Evolutionary conservation across 1,140 invertebrate species (phyloP), one percentile per base, ranked within the genome.

Genomic region (Tachypleus tridentatus): DNA sequence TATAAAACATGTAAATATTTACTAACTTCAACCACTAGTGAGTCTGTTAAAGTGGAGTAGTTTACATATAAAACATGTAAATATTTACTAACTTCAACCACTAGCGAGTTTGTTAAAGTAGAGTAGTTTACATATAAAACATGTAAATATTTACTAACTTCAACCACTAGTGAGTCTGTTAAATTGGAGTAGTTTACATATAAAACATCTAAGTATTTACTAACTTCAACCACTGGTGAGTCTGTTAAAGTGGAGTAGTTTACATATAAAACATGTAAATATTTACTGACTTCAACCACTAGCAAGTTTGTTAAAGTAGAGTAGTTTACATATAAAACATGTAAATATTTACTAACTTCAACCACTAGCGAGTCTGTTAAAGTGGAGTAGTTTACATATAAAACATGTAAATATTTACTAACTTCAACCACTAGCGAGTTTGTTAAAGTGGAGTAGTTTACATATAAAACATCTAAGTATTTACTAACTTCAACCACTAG

Each of bases 281-380:
- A 29, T 52, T 53, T 47, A 29, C 29, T 29, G 2, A 29, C 29
- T 29, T 29, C 29, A 29, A 29, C 29, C 29, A 29, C 0, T 29
- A 60, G 51, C 64, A 51, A 29, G 47, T 60, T n/a, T 49, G 10
- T 67, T 61, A 51, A 67, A 65, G 65, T 62, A 51, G 58, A n/a
- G n/a, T 53, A 57, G n/a, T 8, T 47, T 6, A 64, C 29, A 64
- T 49, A 9, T 49, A 51, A 70, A 64, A 56, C 52, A 65, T 64
- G 50, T 48, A 62, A 59, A 60, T 3, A 29, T 52, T 53, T 47
- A 29, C 29, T 29, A 29, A 29, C 29, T 29, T 29, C 29, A 29
- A 29, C 29, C 29, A 29, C 0, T 29, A 60, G 51, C 64, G 52
- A 29, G 47, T 60, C 47, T 49, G 10, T 67, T 61, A 51, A 67